Conservation (phyloP, 2,113 vertebrate species). For the Plecturocebus donacophilus region DNA sequence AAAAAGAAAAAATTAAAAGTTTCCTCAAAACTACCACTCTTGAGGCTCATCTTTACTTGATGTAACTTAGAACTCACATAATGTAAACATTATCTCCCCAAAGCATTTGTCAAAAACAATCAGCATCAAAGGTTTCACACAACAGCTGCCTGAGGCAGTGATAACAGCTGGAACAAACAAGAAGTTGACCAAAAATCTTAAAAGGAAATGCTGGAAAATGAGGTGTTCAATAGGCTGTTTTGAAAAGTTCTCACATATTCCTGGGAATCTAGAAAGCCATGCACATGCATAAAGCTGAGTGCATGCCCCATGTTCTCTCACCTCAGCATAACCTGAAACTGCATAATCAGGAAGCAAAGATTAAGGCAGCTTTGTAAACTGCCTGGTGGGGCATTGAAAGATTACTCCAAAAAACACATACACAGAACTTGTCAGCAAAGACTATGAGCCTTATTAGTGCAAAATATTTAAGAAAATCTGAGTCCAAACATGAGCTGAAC, state of each 20-base stretch:
- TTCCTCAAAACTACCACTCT: neutral
- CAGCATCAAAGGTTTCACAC: slow-evolving; percentile 16
- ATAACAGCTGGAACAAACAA: neutral
- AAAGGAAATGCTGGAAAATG: neutral
- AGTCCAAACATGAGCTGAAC: neutral
- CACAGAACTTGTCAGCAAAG: neutral
- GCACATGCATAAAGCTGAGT: neutral
- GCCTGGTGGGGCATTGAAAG: neutral
- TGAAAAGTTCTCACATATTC: neutral
- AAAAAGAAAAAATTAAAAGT: neutral
- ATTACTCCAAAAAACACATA: neutral
- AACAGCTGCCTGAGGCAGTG: neutral
- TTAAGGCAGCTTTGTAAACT: neutral
- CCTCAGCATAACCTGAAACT: neutral
- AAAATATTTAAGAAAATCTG: neutral
- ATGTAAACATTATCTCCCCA: neutral
- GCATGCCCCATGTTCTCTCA: neutral
- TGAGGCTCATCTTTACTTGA: neutral
- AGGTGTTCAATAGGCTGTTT: neutral
- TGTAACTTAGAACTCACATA: neutral
- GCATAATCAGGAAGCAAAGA: neutral
- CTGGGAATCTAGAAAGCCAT: neutral
- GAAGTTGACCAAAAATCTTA: neutral
- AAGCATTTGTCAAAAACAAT: slow-evolving; percentile 24
- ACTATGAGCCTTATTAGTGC: neutral